These are phyloP conservation scores for Spermophilus dauricus DNA, from an alignment of 2,113 vertebrate genomes.

Conservation along the genomic window DNA sequence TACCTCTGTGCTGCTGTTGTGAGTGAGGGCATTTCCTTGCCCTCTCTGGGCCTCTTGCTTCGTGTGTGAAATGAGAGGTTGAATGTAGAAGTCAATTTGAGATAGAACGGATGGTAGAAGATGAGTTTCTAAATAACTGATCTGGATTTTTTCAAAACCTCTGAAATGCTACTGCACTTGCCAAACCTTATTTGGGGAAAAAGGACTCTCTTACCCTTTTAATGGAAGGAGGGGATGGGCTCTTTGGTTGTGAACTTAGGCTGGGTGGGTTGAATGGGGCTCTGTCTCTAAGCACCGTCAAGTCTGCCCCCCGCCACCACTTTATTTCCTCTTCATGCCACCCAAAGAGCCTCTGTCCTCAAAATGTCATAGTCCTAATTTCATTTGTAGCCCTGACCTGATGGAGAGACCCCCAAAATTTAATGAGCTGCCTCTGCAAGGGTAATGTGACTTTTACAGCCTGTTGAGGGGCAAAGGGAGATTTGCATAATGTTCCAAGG, in stretches of 20 bases:
- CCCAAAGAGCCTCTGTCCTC: slow-evolving; percentile 36
- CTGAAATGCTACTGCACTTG: background rate
- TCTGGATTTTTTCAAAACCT: slow-evolving; percentile 8
- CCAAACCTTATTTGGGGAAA: background rate
- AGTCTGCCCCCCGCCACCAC: background rate
- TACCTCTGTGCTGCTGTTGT: background rate
- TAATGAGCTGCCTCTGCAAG: slow-evolving; percentile 91
- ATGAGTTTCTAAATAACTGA: background rate
- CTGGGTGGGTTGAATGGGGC: background rate
- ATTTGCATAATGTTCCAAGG: slow-evolving; percentile 94
- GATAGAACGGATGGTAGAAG: background rate
- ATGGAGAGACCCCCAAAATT: slow-evolving; percentile 91
- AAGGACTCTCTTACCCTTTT: background rate
- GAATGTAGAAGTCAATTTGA: background rate
- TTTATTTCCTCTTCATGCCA: slow-evolving; percentile 77
- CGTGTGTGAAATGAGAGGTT: background rate
- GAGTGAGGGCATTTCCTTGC: background rate
- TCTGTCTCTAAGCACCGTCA: background rate
- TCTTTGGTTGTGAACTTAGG: background rate
- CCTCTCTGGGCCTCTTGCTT: background rate
- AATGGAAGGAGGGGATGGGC: background rate
- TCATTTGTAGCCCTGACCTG: slow-evolving; percentile 91
- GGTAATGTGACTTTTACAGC: slow-evolving; percentile 92
- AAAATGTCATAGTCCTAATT: slow-evolving; percentile 84
- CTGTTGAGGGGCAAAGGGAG: slow-evolving; percentile 89